Percentiles rank a stretch among this genome's conserved stretches.
Conservation (phyloP, 2,888 invertebrate species). For the Sturmia bella region DNA sequence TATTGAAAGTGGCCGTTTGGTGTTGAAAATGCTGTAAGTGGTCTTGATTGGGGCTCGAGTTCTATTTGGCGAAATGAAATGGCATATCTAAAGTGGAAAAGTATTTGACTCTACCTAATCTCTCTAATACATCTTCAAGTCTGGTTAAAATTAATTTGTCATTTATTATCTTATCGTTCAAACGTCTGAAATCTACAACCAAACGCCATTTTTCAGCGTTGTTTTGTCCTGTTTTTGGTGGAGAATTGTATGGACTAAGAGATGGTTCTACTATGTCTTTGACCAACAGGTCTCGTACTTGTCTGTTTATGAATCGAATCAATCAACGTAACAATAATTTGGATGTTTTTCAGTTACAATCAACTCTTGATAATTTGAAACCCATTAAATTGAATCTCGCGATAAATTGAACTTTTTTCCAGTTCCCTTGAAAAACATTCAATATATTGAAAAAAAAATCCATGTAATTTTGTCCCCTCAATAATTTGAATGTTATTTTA, state of each 20-base stretch:
- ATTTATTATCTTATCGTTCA: constrained; percentile 14
- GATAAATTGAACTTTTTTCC: background rate
- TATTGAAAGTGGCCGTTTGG: background rate
- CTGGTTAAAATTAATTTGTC: background rate
- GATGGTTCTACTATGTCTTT: constrained; percentile 9
- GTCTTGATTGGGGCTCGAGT: background rate
- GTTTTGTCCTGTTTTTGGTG: constrained; percentile 14
- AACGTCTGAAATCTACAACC: constrained; percentile 10
- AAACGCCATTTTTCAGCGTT: constrained; percentile 15
- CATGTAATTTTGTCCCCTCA: background rate
- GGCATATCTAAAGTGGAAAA: constrained; percentile 24
- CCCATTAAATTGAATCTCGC: background rate
- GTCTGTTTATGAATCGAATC: constrained; percentile 19
- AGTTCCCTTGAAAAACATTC: constrained; percentile 1
- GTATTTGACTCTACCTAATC: constrained; percentile 1
- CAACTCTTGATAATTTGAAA: constrained; percentile 1
- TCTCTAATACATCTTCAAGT: constrained; percentile 18
- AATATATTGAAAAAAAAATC: constrained; percentile 4
- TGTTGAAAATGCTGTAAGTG: constrained; percentile 22
- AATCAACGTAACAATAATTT: too few relatives aligned
- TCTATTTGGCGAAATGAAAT: constrained; percentile 20
- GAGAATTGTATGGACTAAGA: constrained; percentile 18
- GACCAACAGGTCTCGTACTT: constrained; percentile 1
- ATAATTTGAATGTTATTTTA: constrained; percentile 2
- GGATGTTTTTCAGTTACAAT: too few relatives aligned